Percentiles rank a stretch among this genome's conserved stretches.
Conservation (phyloP, 2,797 vertebrate species). For the Muscicapa striata region DNA sequence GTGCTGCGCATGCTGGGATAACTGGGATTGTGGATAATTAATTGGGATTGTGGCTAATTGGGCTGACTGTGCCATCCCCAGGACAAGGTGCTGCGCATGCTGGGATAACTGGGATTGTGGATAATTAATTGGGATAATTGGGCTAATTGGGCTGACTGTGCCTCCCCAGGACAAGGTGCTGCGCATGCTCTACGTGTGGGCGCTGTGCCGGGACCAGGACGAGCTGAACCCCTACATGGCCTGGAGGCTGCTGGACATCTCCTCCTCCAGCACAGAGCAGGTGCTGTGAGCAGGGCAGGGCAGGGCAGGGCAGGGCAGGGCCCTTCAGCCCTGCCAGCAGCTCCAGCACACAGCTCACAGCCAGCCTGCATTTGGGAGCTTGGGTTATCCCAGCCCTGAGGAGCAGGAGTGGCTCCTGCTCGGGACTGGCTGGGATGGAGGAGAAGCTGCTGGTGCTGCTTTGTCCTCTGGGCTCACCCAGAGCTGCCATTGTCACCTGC, state of each 20-base stretch:
- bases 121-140: background rate
- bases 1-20: too few species aligned
- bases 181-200: slow-evolving; percentile 95
- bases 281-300: slow-evolving; percentile 81
- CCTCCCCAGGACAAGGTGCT: slow-evolving; percentile 73
- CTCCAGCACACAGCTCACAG: background rate
- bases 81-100: too few species aligned
- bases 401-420: background rate
- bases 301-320: too few species aligned
- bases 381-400: background rate
- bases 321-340: background rate
- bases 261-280: slow-evolving; percentile 91
- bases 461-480: background rate
- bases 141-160: background rate
- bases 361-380: too few species aligned
- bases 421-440: background rate
- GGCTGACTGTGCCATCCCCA: too few species aligned
- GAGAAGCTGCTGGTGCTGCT: background rate
- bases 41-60: background rate
- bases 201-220: slow-evolving; percentile 93
- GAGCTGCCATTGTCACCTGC: background rate
- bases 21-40: background rate
- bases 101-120: too few species aligned
- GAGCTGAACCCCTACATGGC: slow-evolving; percentile 92
- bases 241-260: slow-evolving; percentile 95